Conservation (phyloP, 2,888 invertebrate genomes). For the Protula sp. region DNA sequence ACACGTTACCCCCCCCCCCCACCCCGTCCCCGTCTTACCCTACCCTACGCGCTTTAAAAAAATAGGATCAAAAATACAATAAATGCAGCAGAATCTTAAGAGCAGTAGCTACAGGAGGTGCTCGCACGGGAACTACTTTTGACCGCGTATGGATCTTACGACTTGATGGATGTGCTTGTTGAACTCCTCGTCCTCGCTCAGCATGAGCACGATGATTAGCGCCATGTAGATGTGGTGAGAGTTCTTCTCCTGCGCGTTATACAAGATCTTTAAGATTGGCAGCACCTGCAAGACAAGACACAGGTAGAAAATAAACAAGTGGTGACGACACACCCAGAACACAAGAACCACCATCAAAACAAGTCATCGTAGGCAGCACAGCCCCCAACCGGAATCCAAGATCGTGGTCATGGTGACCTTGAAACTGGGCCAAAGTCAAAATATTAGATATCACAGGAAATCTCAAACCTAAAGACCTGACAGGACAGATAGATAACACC, state of each 20-base stretch:
- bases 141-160: slow-evolving; percentile 71
- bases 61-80: too few relatives aligned
- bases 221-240: slow-evolving; percentile 97
- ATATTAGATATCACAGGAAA: not conserved
- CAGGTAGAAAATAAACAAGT: not conserved
- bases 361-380: not conserved
- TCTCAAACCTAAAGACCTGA: too few relatives aligned
- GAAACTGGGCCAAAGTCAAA: too few relatives aligned
- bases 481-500: too few relatives aligned
- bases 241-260: slow-evolving; percentile 63
- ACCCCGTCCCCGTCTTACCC: too few relatives aligned
- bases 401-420: too few relatives aligned
- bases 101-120: too few relatives aligned
- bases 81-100: too few relatives aligned
- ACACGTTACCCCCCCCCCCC: too few relatives aligned
- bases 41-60: too few relatives aligned
- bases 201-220: slow-evolving; percentile 86
- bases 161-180: slow-evolving; percentile 90
- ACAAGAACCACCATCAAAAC: not conserved
- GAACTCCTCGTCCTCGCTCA: slow-evolving; percentile 93
- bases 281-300: slow-evolving; percentile 33
- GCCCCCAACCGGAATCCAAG: too few relatives aligned
- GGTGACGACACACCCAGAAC: not conserved
- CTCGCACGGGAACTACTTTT: too few relatives aligned
- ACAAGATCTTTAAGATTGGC: slow-evolving; percentile 86